Conservation (phyloP, 1,140 invertebrate species). For the Lepidotrigona ventralis region DNA sequence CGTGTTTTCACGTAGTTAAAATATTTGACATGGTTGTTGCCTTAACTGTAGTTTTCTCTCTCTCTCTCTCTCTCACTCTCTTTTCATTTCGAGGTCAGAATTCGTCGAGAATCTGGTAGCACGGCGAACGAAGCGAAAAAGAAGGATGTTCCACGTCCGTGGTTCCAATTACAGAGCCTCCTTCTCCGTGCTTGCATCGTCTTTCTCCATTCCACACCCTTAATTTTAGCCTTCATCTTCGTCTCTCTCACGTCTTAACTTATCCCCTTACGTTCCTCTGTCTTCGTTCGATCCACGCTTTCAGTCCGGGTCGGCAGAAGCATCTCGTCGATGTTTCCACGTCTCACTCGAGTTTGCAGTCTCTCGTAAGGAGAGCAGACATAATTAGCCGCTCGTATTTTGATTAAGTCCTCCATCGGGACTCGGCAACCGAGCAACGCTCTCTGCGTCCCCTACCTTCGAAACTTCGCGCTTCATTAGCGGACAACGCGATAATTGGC, state of each 20-base stretch:
- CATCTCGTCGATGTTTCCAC: constrained; percentile 14
- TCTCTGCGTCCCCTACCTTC: rapidly evolving
- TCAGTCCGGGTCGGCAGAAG: not conserved
- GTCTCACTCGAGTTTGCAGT: constrained; percentile 31
- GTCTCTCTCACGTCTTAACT: not conserved
- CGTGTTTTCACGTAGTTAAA: constrained; percentile 50
- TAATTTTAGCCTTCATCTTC: not conserved
- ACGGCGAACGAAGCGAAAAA: constrained; percentile 52
- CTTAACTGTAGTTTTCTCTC: constrained; percentile 5
- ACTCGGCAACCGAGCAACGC: not conserved
- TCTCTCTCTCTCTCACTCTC: constrained; percentile 11
- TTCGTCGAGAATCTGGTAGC: not conserved
- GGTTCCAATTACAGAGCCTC: constrained; percentile 55
- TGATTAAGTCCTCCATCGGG: constrained; percentile 50
- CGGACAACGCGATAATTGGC: constrained; percentile 33
- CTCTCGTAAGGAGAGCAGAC: constrained; percentile 51
- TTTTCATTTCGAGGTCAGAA: constrained; percentile 39
- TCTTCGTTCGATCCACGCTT: not conserved
- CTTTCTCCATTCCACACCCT: not conserved
- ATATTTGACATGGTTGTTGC: constrained; percentile 28
- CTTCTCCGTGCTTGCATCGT: not conserved
- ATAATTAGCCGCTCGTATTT: constrained; percentile 61
- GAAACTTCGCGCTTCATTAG: constrained; percentile 22
- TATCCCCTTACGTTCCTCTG: not conserved
- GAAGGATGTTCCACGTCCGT: constrained; percentile 55